Base-by-base conservation (phyloP, 2,888 invertebrate genomes). In the Malachius bipustulatus region DNA sequence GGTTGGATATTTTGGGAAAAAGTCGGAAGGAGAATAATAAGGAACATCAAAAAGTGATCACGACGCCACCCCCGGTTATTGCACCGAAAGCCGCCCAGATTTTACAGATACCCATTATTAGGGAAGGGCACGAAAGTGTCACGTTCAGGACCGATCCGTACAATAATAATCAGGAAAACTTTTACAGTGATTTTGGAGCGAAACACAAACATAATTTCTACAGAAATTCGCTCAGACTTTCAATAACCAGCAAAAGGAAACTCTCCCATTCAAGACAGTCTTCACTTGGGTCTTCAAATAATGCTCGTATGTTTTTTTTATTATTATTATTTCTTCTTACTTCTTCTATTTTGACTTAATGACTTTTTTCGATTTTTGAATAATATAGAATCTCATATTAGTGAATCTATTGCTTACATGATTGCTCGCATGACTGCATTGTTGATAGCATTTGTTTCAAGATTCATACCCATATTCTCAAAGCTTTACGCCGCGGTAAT, bases 51-150 rank as follows among this genome's bases (percentile, higher is more conserved):
- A 52, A 48, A 30, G 39, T 49, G 30, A 46, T 49, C n/a, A 48
- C 46, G 32, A 50, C 53, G 9, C 57, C 60, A 16, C 73, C 73
- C 1, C 62, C 67, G 19, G 62, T 63, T 41, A 67, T 75, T 40
- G 72, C 75, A 4, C 72, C 73, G 0, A 75, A 75, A 56, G 75
- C 75, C 1, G 75, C 75, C 1, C 73, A 73, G 2, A 52, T 75
- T 16, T 50, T 75, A 30, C 73, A 75, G 41, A 72, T 75, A 40
- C 69, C 73, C 39, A n/a, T n/a, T n/a, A 47, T 48, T 12, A 50
- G 49, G 38, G 56, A 55, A 32, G 52, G 52, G 36, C 46, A 43
- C 36, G 52, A 54, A 26, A 46, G 47, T 4, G 38, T 47, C 11
- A 37, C 42, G 34, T 39, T 47, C 26, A 37, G 41, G 37, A 38